Evolutionary conservation across 1,140 invertebrate species (phyloP).

Genomic region (Coenobita brevimanus): DNA sequence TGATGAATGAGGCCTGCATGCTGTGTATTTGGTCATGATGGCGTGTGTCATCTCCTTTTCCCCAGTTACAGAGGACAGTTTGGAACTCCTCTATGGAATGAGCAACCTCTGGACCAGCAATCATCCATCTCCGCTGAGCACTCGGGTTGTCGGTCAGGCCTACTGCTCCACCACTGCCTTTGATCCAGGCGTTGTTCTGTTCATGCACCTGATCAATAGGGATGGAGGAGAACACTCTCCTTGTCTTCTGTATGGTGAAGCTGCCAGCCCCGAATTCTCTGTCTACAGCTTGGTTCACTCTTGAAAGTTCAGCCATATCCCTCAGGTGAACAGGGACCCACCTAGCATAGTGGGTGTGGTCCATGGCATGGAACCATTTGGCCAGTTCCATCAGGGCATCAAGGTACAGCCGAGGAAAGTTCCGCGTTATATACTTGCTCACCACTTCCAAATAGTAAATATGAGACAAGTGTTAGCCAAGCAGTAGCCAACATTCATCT

Average conservation of each 20-base stretch:
- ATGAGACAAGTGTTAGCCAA: too few relatives aligned
- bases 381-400: conserved; percentile 40
- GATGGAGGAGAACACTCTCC: neutral
- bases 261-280: neutral
- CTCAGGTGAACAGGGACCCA: conserved; percentile 25
- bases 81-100: neutral
- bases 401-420: too few relatives aligned
- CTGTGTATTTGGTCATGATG: too few relatives aligned
- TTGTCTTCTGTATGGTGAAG: conserved; percentile 11
- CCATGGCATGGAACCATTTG: neutral
- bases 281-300: neutral
- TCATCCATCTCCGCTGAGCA: neutral
- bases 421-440: too few relatives aligned
- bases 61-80: neutral
- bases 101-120: neutral
- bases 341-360: conserved; percentile 37
- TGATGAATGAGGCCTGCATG: too few relatives aligned
- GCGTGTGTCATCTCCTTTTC: too few relatives aligned
- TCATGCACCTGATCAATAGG: conserved; percentile 7
- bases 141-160: neutral
- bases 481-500: too few relatives aligned
- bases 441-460: too few relatives aligned
- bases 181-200: neutral
- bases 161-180: neutral
- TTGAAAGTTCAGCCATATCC: conserved; percentile 17